Percentiles rank a stretch among this genome's conserved stretches.
These are phyloP conservation scores for Metalampra italica DNA, from an alignment of 2,888 invertebrate species.

Conservation along the genomic window DNA sequence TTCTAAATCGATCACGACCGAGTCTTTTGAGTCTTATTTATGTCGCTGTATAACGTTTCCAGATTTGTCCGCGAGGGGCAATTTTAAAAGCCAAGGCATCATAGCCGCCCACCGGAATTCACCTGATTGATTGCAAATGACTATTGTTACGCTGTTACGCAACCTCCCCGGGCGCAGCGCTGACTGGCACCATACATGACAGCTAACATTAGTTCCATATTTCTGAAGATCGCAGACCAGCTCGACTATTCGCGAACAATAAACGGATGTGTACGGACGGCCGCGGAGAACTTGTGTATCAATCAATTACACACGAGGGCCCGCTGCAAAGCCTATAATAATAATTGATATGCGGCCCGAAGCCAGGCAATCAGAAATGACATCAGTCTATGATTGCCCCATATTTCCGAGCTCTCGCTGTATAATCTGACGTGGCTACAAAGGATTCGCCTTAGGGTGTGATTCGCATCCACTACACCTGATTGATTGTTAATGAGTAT, in stretches of 20 bases:
- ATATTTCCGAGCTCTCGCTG: conserved; percentile 38
- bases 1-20: conserved; percentile 28
- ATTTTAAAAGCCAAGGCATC: conserved; percentile 45
- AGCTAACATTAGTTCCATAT: conserved; percentile 48
- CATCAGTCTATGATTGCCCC: conserved; percentile 45
- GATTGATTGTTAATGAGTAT: conserved; percentile 58
- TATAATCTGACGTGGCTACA: conserved; percentile 36
- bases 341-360: conserved; percentile 45
- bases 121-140: conserved; percentile 71
- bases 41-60: conserved; percentile 20
- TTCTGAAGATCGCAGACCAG: conserved; percentile 35
- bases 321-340: conserved; percentile 40
- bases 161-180: conserved; percentile 39
- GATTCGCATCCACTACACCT: conserved; percentile 32
- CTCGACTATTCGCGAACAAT: conserved; percentile 55
- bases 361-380: conserved; percentile 49
- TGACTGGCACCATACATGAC: conserved; percentile 53
- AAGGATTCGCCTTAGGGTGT: conserved; percentile 35
- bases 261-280: conserved; percentile 47
- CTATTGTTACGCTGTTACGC: conserved; percentile 65
- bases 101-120: conserved; percentile 49
- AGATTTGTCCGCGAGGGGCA: conserved; percentile 52
- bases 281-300: conserved; percentile 49
- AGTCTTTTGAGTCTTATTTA: conserved; percentile 8
- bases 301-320: conserved; percentile 46